Conservation (phyloP, 2,888 invertebrate genomes). For the Polyploca ridens region DNA sequence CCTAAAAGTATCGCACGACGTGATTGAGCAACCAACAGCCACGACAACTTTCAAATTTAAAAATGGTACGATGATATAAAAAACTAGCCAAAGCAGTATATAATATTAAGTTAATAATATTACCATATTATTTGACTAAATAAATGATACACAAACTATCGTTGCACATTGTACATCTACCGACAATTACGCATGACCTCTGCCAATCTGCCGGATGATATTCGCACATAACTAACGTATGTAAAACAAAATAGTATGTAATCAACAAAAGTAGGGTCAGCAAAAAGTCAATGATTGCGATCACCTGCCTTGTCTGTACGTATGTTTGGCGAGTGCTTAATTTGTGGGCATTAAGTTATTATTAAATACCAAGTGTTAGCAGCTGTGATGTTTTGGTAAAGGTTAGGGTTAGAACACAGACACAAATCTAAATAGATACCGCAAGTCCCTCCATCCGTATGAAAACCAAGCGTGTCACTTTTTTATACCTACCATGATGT, state of each 20-base stretch:
- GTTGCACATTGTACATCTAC: background rate
- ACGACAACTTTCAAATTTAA: no score
- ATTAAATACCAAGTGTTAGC: background rate
- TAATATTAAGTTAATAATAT: no score
- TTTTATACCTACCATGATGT: no score
- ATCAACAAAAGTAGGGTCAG: constrained; percentile 6
- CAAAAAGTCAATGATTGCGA: constrained; percentile 10
- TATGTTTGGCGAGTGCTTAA: constrained; percentile 8
- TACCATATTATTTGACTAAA: background rate
- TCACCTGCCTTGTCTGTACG: background rate
- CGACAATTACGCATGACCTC: background rate
- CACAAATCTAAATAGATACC: no score
- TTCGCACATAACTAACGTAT: background rate
- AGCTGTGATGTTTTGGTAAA: background rate
- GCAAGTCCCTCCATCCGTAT: no score
- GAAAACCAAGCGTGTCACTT: no score
- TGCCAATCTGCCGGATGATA: background rate
- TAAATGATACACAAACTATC: background rate
- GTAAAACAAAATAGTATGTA: background rate
- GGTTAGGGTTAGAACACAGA: background rate
- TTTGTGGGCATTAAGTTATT: constrained; percentile 9
- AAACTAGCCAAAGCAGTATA: no score
- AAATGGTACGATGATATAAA: no score
- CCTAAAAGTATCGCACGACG: no score
- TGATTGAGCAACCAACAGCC: no score